Base-by-base conservation (phyloP, 1,140 invertebrate species). In the Himalopsyche phryganea region DNA sequence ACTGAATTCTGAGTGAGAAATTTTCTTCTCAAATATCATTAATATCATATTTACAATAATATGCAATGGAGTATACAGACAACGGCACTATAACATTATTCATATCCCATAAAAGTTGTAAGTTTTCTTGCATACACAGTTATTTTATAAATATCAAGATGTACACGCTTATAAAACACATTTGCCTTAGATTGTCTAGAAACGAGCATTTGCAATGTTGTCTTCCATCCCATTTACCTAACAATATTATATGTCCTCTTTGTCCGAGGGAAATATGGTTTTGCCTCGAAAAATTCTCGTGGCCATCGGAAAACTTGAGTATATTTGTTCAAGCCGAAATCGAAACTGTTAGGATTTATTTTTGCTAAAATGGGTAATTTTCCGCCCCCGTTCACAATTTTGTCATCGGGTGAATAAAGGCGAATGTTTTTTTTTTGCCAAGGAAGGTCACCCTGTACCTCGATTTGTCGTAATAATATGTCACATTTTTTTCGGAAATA, bases 341-440 rank as follows among this genome's bases (percentile, higher is more conserved):
- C 50, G 48, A 45, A 61, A 57, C 60, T 52, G 28, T 56, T 45
- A 41, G 49, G 54, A 61, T 61, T 61, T 52, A 61, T 61, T 61
- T 56, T 61, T 47, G 41, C 60, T 53, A 61, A 61, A 61, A 57
- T 52, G 53, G 54, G 48, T 57, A 57, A 61, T 57, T 61, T 61
- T 57, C 50, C 54, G 50, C 28, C 48, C 53, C 44, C 49, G 35
- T 61, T 57, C 54, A 52, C 60, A 61, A 61, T 57, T 54, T 47
- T 53, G 51, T 60, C 52, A 51, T 55, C 41, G 51, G 35, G 47
- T 45, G 58, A 42, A 60, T 55, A 55, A 54, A 50, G 47, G 40
- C 40, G 35, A 9, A 13, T 10, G 50, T 15, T 42, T 52, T 52
- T 15, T 28, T 28, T n/a, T 18, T 32, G n/a, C 9, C 17, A 4